Base-by-base conservation (phyloP, 2,888 invertebrate species). In the Ennomos erosarius region DNA sequence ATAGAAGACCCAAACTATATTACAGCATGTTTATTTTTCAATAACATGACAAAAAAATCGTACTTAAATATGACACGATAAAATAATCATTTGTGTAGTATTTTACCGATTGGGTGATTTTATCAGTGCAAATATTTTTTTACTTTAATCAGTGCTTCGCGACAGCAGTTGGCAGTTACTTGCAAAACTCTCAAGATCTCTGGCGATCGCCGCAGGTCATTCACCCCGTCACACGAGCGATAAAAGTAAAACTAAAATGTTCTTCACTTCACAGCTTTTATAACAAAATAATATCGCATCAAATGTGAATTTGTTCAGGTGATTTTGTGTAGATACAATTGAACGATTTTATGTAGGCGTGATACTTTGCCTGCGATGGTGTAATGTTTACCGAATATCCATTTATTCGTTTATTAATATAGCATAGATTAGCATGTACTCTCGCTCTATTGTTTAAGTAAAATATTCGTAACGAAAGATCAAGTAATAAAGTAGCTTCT, bases 231-330 rank as follows among this genome's bases (percentile, higher is more conserved):
- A 78, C 79, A 79, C 79, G 79, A 78, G 84, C 81, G 82, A 85
- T 87, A 89, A 90, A 89, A 89, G 88, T 89, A 89, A 89, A 88
- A 89, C 81, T 81, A 84, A 76, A 75, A 60, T 80, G 77, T 80
- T 81, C 79, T 81, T 76, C 73, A 71, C 71, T 72, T 75, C 79
- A 78, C 76, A 68, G 68, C 66, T 73, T 75, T 76, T 77, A 76
- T 74, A 73, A 76, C 70, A 70, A 72, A 74, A 75, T 75, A 60
- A 67, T 58, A 70, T 73, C 70, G 67, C 62, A 50, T 59, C 50
- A 57, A 58, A 62, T 65, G 42, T 61, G 47, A 68, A 59, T 73
- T 68, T 71, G 51, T 46, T 65, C 72, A 69, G 69, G 59, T 73
- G 67, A 58, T 47, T 13, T 35, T 4, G 37, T 38, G n/a, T 49